Conservation (phyloP, 2,888 invertebrate species). For the Folsomia candida region DNA sequence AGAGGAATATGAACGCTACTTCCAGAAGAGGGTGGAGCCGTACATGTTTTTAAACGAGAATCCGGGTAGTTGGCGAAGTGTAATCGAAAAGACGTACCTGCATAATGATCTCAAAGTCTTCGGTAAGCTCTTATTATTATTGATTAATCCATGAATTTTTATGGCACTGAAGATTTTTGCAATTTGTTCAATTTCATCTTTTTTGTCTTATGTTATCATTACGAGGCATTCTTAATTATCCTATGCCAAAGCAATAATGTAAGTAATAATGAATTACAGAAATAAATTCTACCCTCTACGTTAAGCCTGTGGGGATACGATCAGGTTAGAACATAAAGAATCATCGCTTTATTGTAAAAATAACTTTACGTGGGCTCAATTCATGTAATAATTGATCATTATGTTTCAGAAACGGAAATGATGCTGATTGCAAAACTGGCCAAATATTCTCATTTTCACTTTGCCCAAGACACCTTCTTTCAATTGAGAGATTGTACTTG, state of each 20-base stretch:
- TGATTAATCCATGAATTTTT: too few relatives aligned
- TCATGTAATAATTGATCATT: too few relatives aligned
- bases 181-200: too few relatives aligned
- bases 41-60: slow-evolving; percentile 43
- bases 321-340: too few relatives aligned
- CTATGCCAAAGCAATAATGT: too few relatives aligned
- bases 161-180: too few relatives aligned
- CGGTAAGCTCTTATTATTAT: too few relatives aligned
- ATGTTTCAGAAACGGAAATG: slow-evolving; percentile 45
- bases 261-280: too few relatives aligned
- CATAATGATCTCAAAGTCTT: slow-evolving; percentile 46
- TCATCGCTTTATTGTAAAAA: too few relatives aligned
- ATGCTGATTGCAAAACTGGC: slow-evolving; percentile 42
- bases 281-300: slow-evolving; percentile 46
- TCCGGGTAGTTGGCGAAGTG: slow-evolving; percentile 38
- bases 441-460: slow-evolving; percentile 47
- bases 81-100: slow-evolving; percentile 46
- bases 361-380: too few relatives aligned
- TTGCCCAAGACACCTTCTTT: slow-evolving; percentile 45
- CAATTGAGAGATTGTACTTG: slow-evolving; percentile 44
- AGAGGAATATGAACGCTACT: slow-evolving; percentile 44
- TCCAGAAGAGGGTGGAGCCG: slow-evolving; percentile 42
- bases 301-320: slow-evolving; percentile 43
- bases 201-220: too few relatives aligned
- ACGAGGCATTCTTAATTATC: too few relatives aligned